Conservation (phyloP, 1,140 invertebrate genomes). For the Hesperophylax magnus region DNA sequence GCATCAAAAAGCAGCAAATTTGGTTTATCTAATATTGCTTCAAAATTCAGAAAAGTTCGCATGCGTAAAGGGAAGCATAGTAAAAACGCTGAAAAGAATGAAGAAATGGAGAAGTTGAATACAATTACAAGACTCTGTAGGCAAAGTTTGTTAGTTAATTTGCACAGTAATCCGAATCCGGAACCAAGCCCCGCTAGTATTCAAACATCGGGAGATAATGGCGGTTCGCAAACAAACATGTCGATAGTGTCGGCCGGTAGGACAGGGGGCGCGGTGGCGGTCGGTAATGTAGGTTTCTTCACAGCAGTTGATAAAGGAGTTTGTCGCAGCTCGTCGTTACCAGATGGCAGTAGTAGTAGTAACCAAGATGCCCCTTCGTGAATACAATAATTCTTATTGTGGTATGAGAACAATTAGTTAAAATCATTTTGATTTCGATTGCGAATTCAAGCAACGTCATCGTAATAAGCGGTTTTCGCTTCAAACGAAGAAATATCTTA, state of each 20-base stretch:
- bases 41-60: constrained; percentile 74
- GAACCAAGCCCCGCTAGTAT: constrained; percentile 3
- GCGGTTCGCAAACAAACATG: constrained; percentile 49
- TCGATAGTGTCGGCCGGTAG: constrained; percentile 54
- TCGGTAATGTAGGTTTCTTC: constrained; percentile 43
- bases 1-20: constrained; percentile 65
- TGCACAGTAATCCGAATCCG: constrained; percentile 57
- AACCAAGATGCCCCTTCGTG: neutral
- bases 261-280: constrained; percentile 53
- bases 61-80: constrained; percentile 66
- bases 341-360: constrained; percentile 42
- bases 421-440: neutral
- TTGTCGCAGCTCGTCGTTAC: constrained; percentile 38
- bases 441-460: neutral
- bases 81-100: constrained; percentile 60
- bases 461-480: too few relatives aligned
- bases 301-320: constrained; percentile 25
- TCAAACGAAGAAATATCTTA: too few relatives aligned
- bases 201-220: constrained; percentile 40
- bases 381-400: neutral
- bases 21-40: constrained; percentile 75
- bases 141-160: constrained; percentile 77
- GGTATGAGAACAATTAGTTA: neutral
- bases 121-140: constrained; percentile 76
- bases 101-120: constrained; percentile 64